Percentiles rank a stretch among this genome's conserved stretches.
Evolutionary conservation across 2,113 vertebrate genomes (phyloP).

Genomic region (Triplophysa dalaica): DNA sequence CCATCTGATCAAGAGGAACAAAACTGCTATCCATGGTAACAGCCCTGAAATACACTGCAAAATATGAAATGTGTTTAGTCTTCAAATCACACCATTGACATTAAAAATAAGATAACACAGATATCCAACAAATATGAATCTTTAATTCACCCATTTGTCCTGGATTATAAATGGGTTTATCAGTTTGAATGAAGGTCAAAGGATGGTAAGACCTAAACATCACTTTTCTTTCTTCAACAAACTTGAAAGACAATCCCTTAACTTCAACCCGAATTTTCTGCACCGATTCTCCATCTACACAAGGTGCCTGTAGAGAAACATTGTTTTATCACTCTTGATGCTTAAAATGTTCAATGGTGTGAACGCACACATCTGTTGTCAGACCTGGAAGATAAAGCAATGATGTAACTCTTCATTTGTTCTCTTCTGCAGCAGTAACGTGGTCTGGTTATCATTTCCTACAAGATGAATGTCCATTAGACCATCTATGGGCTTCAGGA

Average conservation of each 20-base stretch:
- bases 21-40: constrained; percentile 49
- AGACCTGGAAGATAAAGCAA: constrained; percentile 63
- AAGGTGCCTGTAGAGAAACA: constrained; percentile 58
- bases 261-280: constrained; percentile 60
- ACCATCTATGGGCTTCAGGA: constrained; percentile 66
- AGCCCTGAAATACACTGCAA: constrained; percentile 52
- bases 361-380: background rate
- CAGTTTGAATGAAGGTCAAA: constrained; percentile 65
- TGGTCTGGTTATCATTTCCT: constrained; percentile 4
- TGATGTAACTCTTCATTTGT: constrained; percentile 51
- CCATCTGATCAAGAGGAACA: constrained; percentile 46
- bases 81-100: no score
- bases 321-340: background rate
- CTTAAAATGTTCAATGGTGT: background rate
- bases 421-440: constrained; percentile 27
- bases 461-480: constrained; percentile 59
- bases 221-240: constrained; percentile 65
- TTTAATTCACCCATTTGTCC: constrained; percentile 68
- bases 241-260: constrained; percentile 57
- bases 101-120: background rate
- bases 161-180: constrained; percentile 72
- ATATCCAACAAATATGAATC: background rate
- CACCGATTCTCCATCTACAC: constrained; percentile 40
- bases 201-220: constrained; percentile 53
- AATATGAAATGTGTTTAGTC: background rate